Base-by-base conservation (phyloP, 2,888 invertebrate species). In the Aromia moschata region DNA sequence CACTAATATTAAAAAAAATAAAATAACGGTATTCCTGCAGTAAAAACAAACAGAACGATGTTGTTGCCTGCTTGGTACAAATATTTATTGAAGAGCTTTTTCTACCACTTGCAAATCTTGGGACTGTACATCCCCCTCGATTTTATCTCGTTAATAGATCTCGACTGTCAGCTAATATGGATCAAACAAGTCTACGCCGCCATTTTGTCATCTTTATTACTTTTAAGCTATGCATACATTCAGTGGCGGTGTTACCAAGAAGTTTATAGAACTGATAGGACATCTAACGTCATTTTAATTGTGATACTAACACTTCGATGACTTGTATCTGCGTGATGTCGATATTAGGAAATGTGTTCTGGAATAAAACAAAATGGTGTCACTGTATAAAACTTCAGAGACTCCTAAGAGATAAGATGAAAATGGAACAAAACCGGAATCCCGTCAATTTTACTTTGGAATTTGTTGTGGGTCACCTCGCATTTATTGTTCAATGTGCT, bases 361-460 rank as follows among this genome's bases (percentile, higher is more conserved):
- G 59, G 59, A 53, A 64, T 15, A 59, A 18, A 41, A 53, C 45
- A 45, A 54, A 56, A 10, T 64, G 58, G 61, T 33, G 25, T 1
- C 64, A 59, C 9, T 59, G 44, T 17, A 25, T 62, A 16, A 62
- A 62, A 10, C 43, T 64, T 7, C 56, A 57, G 25, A 60, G 43
- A 36, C 55, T 62, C 15, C 12, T 55, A 11, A 51, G 33, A 15
- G 47, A 40, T 10, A 61, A 59, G 36, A 12, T 64, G 46, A 25
- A 57, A 15, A 46, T 58, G 1, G 20, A 43, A 12, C 14, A 58
- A 25, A 44, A 40, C 30, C 36, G 64, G 16, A 56, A 56, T 16
- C 51, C 17, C 10, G 12, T 57, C 7, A 43, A 52, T 38, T 58
- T 62, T 30, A 20, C 47, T 25, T 10, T 62, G 12, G 64, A 64